These are phyloP conservation scores for Erebia epiphron DNA, from an alignment of 2,888 invertebrate genomes.

Conservation along the genomic window DNA sequence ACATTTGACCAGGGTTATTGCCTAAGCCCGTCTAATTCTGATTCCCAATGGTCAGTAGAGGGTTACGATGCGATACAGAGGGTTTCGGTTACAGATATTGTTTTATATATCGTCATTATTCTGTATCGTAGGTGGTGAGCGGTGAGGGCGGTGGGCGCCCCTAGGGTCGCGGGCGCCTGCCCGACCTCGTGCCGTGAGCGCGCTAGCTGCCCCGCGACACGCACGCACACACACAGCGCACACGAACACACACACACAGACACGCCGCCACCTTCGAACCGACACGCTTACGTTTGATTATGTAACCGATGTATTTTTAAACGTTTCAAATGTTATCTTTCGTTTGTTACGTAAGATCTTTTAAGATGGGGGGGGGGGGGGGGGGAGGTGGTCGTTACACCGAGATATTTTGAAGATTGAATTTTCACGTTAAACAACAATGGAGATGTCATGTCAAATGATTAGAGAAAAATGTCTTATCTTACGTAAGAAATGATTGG, in stretches of 20 bases:
- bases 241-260: slow-evolving; percentile 20
- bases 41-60: too few relatives aligned
- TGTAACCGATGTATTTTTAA: neutral
- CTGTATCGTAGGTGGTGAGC: slow-evolving; percentile 64
- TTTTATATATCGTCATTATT: neutral
- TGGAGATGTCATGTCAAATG: neutral
- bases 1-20: too few relatives aligned
- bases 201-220: slow-evolving; percentile 55
- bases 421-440: neutral
- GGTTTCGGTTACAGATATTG: neutral
- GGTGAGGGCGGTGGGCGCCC: slow-evolving; percentile 72
- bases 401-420: neutral
- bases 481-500: neutral
- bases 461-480: neutral
- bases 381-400: neutral
- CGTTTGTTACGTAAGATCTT: neutral
- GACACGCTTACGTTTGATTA: slow-evolving; percentile 18
- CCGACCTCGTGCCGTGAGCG: slow-evolving; percentile 84
- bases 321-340: neutral
- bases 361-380: neutral
- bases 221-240: slow-evolving; percentile 44
- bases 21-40: too few relatives aligned
- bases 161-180: slow-evolving; percentile 84
- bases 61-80: too few relatives aligned
- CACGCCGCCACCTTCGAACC: slow-evolving; percentile 5